Percentiles rank a stretch among this genome's conserved stretches.
phyloP scores from a whole-genome alignment of 2,113 vertebrate species.

The Procavia capensis region DNA sequence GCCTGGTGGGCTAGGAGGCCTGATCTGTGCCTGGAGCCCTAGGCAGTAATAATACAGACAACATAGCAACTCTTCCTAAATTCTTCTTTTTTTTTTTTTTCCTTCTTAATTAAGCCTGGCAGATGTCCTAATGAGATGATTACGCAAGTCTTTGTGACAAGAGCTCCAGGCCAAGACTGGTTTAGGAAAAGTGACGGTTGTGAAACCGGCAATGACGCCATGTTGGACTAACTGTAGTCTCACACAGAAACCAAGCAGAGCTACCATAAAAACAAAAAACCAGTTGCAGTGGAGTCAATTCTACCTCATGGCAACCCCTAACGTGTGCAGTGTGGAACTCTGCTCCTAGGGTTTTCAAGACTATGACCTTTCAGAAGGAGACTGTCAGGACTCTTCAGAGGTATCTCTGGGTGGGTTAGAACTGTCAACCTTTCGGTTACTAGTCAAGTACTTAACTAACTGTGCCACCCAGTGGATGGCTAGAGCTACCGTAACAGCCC shows the following conservation, averaged over 20 bases:
- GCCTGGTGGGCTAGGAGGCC: background rate
- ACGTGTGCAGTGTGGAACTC: background rate
- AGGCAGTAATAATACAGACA: slow-evolving; percentile 24
- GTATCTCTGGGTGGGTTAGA: background rate
- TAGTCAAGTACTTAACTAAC: background rate
- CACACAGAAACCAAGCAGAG: background rate
- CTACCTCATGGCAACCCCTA: background rate
- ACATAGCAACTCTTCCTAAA: background rate
- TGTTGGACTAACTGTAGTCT: background rate
- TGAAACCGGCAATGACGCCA: slow-evolving; percentile 24
- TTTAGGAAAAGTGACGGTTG: slow-evolving; percentile 41
- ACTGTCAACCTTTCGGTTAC: background rate
- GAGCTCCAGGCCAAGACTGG: background rate
- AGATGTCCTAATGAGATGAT: slow-evolving; percentile 42
- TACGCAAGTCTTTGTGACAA: background rate
- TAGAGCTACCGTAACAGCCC: background rate
- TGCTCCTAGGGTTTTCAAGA: background rate
- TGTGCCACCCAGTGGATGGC: background rate
- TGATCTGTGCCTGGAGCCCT: background rate
- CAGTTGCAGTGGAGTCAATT: background rate
- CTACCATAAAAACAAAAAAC: background rate
- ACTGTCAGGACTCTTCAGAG: background rate
- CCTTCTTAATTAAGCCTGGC: background rate
- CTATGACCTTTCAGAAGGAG: background rate
- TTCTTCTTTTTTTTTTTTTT: background rate